phyloP scores from a whole-genome alignment of 2,797 vertebrate species.

The Luscinia luscinia region DNA sequence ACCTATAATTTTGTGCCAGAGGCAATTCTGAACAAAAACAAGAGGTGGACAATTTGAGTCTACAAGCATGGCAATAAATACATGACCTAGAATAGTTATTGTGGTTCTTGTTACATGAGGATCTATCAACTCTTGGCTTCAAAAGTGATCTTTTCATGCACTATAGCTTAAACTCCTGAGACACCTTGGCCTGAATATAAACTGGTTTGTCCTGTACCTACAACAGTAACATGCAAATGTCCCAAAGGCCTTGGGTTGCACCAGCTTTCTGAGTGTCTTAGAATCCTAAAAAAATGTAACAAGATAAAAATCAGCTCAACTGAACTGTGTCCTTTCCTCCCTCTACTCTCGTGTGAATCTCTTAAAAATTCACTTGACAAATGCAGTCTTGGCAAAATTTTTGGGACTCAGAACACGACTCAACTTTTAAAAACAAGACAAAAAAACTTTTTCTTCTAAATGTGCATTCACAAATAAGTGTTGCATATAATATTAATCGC shows the following conservation, averaged over 20 bases:
- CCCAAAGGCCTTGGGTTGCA: background rate
- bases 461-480: background rate
- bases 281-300: background rate
- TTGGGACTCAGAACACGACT: background rate
- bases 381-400: background rate
- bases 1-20: background rate
- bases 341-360: fast-evolving
- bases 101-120: background rate
- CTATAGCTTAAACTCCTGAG: fast-evolving
- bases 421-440: background rate
- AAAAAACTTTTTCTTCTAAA: background rate
- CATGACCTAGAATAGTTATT: background rate
- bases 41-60: background rate
- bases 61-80: background rate
- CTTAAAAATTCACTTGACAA: background rate
- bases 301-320: background rate
- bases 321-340: fast-evolving
- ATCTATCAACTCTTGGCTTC: background rate
- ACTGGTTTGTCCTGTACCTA: background rate
- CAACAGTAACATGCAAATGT: background rate
- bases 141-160: background rate
- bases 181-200: background rate
- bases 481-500: background rate
- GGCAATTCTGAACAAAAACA: background rate
- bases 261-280: background rate